A percentile compares a stretch with the other conserved stretches of the same genome.
These are phyloP conservation scores for Zophobas atratus DNA, from an alignment of 1,140 invertebrate genomes.

Conservation along the genomic window DNA sequence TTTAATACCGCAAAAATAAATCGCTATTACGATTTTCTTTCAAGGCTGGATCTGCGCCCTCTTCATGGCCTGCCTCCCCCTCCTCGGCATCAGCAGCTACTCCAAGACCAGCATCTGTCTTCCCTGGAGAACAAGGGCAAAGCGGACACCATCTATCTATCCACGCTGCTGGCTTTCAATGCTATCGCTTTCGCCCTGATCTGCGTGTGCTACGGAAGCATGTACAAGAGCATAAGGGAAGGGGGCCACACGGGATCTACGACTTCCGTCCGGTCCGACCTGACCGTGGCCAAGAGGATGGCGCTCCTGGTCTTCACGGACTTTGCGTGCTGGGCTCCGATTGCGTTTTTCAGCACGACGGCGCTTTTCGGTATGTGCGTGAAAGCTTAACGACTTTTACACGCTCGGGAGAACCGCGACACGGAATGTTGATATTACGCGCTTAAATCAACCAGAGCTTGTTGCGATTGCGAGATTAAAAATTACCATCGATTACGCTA, in stretches of 20 bases:
- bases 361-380: constrained; percentile 71
- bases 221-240: constrained; percentile 79
- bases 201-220: constrained; percentile 85
- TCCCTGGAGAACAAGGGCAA: constrained; percentile 76
- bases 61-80: constrained; percentile 81
- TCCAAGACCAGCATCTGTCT: constrained; percentile 79
- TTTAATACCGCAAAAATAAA: too few species aligned
- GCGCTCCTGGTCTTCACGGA: constrained; percentile 90
- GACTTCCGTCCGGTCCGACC: constrained; percentile 77
- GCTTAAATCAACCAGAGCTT: too few species aligned
- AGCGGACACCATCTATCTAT: constrained; percentile 79
- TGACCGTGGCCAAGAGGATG: constrained; percentile 90
- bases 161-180: constrained; percentile 80
- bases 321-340: constrained; percentile 89
- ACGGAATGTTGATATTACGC: too few species aligned
- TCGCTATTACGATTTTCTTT: too few species aligned
- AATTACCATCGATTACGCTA: too few species aligned
- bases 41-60: constrained; percentile 81
- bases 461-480: too few species aligned
- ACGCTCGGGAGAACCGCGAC: background rate
- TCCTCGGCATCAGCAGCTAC: constrained; percentile 87
- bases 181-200: constrained; percentile 84
- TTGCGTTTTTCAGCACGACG: constrained; percentile 88
- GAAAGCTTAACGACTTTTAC: background rate
- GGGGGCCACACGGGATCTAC: constrained; percentile 74